Percentiles rank a stretch among this genome's conserved stretches.
phyloP scores from a whole-genome alignment of 2,797 vertebrate species.

The Catharus ustulatus region DNA sequence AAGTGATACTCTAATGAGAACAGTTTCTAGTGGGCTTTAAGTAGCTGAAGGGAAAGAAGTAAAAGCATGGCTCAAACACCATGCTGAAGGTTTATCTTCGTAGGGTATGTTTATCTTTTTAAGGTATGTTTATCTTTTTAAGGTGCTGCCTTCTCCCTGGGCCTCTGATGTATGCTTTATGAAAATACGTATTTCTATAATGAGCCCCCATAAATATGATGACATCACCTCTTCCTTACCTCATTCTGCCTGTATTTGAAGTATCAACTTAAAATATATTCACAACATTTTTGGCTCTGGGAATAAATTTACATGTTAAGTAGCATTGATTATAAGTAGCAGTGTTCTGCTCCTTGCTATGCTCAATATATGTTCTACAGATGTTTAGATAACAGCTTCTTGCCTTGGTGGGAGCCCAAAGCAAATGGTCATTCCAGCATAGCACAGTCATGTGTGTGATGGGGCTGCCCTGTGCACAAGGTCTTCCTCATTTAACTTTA shows the following conservation, averaged over 20 bases:
- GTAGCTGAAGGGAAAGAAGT: not conserved
- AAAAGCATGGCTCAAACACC: not conserved
- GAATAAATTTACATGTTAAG: not conserved
- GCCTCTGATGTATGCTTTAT: not conserved
- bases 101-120: not conserved
- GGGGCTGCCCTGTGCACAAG: not conserved
- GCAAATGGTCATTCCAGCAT: not conserved
- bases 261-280: not conserved
- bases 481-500: not conserved
- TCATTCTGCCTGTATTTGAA: not conserved
- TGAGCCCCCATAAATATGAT: not conserved
- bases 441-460: not conserved
- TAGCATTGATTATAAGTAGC: not conserved
- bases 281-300: not conserved
- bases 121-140: not conserved
- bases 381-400: not conserved
- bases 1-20: constrained; percentile 1
- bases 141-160: not conserved
- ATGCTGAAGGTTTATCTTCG: not conserved
- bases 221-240: not conserved
- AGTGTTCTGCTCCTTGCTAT: not conserved
- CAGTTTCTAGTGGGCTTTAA: constrained; percentile 25
- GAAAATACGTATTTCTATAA: not conserved
- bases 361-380: not conserved
- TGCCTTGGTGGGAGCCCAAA: not conserved